Evolutionary conservation across 2,113 vertebrate species (phyloP).

Genomic region (Aegithalos caudatus): DNA sequence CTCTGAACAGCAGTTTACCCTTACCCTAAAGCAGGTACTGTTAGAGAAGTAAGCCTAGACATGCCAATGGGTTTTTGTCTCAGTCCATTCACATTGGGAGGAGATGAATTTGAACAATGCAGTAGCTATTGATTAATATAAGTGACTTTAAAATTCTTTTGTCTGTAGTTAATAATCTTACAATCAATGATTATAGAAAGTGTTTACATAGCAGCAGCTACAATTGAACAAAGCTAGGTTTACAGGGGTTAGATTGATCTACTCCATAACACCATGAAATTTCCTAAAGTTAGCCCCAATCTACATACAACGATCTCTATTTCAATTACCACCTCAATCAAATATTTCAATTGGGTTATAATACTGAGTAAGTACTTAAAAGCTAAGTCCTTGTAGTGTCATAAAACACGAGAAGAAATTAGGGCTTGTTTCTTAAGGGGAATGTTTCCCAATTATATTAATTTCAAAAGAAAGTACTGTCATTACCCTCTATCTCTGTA

Average conservation of each 20-base stretch:
- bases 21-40: rapidly evolving
- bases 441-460: background rate
- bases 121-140: background rate
- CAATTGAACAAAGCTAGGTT: background rate
- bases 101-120: background rate
- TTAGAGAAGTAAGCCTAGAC: background rate
- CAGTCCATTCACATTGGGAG: background rate
- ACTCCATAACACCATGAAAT: background rate
- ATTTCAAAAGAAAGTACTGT: background rate
- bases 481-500: background rate
- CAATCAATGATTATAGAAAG: background rate
- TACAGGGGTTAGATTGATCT: background rate
- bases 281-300: background rate
- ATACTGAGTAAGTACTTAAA: background rate
- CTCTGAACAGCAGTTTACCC: background rate
- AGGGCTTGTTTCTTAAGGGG: background rate
- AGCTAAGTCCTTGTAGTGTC: background rate
- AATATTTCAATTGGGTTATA: background rate
- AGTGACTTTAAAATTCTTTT: background rate
- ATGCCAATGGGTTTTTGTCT: background rate
- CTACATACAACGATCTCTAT: background rate
- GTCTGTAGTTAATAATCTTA: background rate
- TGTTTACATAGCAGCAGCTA: background rate
- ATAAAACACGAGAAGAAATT: background rate
- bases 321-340: background rate